phyloP scores from a whole-genome alignment of 2,888 invertebrate genomes.

The Chaitophorus viminalis region DNA sequence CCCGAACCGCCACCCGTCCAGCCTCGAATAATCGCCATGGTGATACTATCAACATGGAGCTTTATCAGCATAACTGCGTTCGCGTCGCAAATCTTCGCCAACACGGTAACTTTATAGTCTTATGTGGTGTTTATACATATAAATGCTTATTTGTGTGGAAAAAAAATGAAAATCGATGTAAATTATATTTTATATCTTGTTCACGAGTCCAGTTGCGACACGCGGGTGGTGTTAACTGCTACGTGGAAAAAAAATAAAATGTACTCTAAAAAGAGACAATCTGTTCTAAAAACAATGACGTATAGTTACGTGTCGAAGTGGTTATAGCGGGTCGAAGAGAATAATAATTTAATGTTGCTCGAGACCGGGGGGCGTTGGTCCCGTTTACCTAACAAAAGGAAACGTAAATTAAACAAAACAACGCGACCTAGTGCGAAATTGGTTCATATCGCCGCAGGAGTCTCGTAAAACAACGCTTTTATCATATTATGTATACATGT shows the following conservation, averaged over 20 bases:
- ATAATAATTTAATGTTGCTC: not conserved
- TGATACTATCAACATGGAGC: constrained; percentile 54
- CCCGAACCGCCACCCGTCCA: constrained; percentile 5
- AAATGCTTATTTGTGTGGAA: not conserved
- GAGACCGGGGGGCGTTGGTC: constrained; percentile 5
- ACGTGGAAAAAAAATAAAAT: not conserved
- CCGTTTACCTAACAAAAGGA: constrained; percentile 15
- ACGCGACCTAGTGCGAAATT: constrained; percentile 33
- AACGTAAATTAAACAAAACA: not conserved
- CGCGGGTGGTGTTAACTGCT: not conserved
- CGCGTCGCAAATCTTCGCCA: constrained; percentile 53
- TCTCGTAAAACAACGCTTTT: constrained; percentile 39
- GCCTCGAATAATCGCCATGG: constrained; percentile 49
- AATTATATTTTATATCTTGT: no score
- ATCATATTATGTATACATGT: not conserved
- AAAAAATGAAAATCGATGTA: not conserved
- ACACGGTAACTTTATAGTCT: constrained; percentile 46
- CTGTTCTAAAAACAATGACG: not conserved
- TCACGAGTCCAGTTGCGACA: not conserved
- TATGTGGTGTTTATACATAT: not conserved
- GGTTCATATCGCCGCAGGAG: constrained; percentile 50
- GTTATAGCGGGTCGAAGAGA: not conserved
- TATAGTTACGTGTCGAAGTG: not conserved
- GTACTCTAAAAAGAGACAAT: no score
- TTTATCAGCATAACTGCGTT: constrained; percentile 48